A percentile compares a stretch with the other conserved stretches of the same genome.
These are phyloP conservation scores for Lasioglossum leucozonium DNA, from an alignment of 2,888 invertebrate species.

Conservation along the genomic window DNA sequence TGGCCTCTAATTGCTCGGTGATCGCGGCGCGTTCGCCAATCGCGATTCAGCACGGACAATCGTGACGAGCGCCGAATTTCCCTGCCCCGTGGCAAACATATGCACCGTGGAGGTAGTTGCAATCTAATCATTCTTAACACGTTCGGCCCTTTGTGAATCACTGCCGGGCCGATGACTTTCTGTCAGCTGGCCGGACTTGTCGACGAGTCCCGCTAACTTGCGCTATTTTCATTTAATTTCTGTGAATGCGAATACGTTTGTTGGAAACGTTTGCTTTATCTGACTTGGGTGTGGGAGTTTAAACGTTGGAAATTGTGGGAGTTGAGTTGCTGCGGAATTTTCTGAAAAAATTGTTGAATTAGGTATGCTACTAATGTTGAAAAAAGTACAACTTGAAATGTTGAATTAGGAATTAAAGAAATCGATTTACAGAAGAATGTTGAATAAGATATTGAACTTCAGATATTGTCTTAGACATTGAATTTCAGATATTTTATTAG, in stretches of 20 bases:
- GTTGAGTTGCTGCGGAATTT: not conserved
- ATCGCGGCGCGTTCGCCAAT: constrained; percentile 16
- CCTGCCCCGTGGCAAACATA: not conserved
- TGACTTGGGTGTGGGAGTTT: not conserved
- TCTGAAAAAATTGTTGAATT: not conserved
- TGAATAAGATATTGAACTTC: not conserved
- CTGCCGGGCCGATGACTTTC: not conserved
- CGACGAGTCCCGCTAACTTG: not conserved
- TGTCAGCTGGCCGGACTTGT: not conserved
- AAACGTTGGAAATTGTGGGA: not conserved
- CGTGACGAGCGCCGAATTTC: not conserved
- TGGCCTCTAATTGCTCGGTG: constrained; percentile 49
- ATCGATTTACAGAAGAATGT: not conserved
- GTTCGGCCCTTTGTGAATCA: not conserved
- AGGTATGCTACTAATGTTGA: too few species aligned
- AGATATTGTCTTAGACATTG: not conserved
- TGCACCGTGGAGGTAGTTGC: not conserved
- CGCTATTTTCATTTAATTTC: not conserved
- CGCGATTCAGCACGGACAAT: constrained; percentile 7
- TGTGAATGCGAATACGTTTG: not conserved
- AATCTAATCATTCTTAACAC: constrained; percentile 8
- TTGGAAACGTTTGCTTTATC: not conserved
- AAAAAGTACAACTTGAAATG: too few species aligned
- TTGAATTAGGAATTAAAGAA: not conserved
- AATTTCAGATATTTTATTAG: not conserved